These are phyloP conservation scores for Thaumetopoea pityocampa DNA, from an alignment of 1,140 invertebrate genomes.

Conservation along the genomic window DNA sequence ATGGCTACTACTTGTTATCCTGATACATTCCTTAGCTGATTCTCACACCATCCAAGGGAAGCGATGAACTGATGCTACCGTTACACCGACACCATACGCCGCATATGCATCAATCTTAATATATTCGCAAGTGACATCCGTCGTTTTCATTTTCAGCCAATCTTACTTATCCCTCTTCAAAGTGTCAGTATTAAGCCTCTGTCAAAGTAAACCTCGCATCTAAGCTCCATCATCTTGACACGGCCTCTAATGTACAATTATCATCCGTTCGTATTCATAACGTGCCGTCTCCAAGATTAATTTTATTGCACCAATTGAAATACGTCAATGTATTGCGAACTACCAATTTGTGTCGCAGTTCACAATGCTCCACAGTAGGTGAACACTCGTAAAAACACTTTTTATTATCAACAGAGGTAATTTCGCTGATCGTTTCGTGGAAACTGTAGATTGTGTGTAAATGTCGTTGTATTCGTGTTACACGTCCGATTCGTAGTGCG, in stretches of 20 bases:
- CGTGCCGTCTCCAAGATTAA: slow-evolving; percentile 1
- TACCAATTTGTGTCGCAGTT: slow-evolving; percentile 3
- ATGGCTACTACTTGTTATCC: too few relatives aligned
- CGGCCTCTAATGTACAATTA: neutral
- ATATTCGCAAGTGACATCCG: too few relatives aligned
- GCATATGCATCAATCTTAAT: too few relatives aligned
- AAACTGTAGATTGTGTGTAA: slow-evolving; percentile 12
- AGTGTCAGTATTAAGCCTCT: slow-evolving; percentile 2
- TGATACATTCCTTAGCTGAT: too few relatives aligned
- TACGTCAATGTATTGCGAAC: slow-evolving; percentile 4
- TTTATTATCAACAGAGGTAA: slow-evolving; percentile 15
- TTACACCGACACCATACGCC: neutral
- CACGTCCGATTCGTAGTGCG: neutral
- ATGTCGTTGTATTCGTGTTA: neutral
- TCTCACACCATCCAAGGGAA: too few relatives aligned
- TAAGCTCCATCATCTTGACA: neutral
- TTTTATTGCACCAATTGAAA: neutral
- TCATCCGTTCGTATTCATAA: slow-evolving; percentile 3
- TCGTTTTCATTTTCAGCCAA: too few relatives aligned
- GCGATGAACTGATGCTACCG: too few relatives aligned
- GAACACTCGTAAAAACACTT: slow-evolving; percentile 14
- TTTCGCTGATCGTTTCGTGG: slow-evolving; percentile 15
- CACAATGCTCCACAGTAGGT: slow-evolving; percentile 4
- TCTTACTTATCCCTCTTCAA: slow-evolving; percentile 1
- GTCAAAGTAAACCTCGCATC: slow-evolving; percentile 5